phyloP scores from a whole-genome alignment of 2,113 vertebrate genomes.

The Pedetes capensis region DNA sequence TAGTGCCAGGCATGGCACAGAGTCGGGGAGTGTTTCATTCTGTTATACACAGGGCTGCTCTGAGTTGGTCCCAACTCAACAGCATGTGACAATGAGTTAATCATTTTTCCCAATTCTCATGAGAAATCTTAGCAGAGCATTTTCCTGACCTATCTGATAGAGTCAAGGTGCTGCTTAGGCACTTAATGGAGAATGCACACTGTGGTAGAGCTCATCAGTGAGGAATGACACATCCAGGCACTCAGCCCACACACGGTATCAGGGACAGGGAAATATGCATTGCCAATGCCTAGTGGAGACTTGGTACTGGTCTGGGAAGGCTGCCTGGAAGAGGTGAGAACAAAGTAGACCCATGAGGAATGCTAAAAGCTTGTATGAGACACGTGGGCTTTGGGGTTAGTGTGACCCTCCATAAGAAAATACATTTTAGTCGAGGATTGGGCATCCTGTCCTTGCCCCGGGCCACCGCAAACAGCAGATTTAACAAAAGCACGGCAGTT shows the following conservation, averaged over 20 bases:
- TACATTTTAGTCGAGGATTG: background rate
- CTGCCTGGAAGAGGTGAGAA: background rate
- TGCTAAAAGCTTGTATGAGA: background rate
- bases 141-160: background rate
- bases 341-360: too few species aligned
- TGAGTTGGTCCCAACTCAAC: too few species aligned
- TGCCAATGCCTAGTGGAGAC: accelerated
- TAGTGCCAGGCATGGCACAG: too few species aligned
- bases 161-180: background rate
- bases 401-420: background rate
- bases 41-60: too few species aligned
- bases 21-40: too few species aligned
- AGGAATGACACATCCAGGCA: background rate
- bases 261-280: accelerated
- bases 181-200: background rate
- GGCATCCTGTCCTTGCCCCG: background rate
- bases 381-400: background rate
- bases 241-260: background rate
- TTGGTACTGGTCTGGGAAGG: background rate
- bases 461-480: background rate
- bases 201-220: background rate
- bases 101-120: background rate
- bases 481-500: constrained; percentile 21
- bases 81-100: too few species aligned
- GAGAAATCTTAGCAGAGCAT: background rate